Conservation (phyloP, 2,797 vertebrate species). For the Danio kyathit region DNA sequence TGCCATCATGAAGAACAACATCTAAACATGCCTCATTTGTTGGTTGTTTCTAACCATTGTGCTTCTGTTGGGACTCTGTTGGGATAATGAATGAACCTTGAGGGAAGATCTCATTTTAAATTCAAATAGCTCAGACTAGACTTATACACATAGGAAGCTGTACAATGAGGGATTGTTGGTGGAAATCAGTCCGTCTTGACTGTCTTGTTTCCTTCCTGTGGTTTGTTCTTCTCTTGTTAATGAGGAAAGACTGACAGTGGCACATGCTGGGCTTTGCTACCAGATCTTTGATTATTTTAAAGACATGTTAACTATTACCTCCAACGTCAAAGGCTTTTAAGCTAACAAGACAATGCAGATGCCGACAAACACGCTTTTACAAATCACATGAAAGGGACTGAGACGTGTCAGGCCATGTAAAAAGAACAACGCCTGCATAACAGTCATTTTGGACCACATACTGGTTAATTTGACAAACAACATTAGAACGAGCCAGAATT, state of each 20-base stretch:
- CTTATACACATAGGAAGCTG: conserved; percentile 24
- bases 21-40: neutral
- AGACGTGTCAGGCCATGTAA: conserved; percentile 27
- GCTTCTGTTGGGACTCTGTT: neutral
- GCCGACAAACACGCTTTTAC: conserved; percentile 52
- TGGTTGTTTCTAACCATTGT: conserved; percentile 1
- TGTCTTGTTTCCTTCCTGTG: conserved; percentile 59
- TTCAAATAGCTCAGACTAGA: conserved; percentile 24
- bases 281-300: conserved; percentile 48
- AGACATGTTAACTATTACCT: conserved; percentile 64
- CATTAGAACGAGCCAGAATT: too few relatives aligned
- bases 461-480: neutral
- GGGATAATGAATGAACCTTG: conserved; percentile 22
- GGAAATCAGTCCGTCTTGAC: conserved; percentile 35
- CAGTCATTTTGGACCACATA: neutral
- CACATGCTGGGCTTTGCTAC: conserved; percentile 46
- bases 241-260: conserved; percentile 46
- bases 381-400: conserved; percentile 25
- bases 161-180: conserved; percentile 36
- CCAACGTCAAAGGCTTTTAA: conserved; percentile 35
- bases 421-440: neutral
- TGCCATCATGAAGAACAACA: neutral
- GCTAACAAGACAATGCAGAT: conserved; percentile 17
- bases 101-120: conserved; percentile 28
- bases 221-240: conserved; percentile 60